Evolutionary conservation across 2,888 invertebrate species (phyloP).

Genomic region (Esperia sulphurella): DNA sequence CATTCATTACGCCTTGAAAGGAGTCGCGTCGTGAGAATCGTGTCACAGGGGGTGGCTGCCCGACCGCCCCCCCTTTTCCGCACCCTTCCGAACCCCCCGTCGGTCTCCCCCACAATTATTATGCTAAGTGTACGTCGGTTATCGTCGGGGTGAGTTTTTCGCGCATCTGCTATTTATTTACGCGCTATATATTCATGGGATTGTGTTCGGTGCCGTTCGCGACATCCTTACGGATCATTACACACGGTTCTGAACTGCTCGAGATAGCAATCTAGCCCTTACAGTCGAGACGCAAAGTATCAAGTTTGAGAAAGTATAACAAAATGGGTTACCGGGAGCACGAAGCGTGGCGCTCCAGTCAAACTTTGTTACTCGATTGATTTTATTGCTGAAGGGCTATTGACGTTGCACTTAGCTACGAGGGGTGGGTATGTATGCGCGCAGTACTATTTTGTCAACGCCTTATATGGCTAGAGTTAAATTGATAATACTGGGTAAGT

Average conservation of each 20-base stretch:
- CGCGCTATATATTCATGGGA: conserved; percentile 76
- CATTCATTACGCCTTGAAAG: conserved; percentile 73
- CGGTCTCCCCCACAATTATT: conserved; percentile 64
- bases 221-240: conserved; percentile 71
- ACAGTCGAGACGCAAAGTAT: conserved; percentile 21
- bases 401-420: conserved; percentile 27
- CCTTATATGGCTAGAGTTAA: neutral
- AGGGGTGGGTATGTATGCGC: neutral
- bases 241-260: conserved; percentile 32
- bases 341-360: conserved; percentile 56
- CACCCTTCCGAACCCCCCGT: conserved; percentile 13
- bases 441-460: neutral
- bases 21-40: conserved; percentile 75
- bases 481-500: too few relatives aligned
- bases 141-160: conserved; percentile 72
- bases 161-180: conserved; percentile 80
- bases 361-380: conserved; percentile 55
- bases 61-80: conserved; percentile 21
- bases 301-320: conserved; percentile 5
- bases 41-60: conserved; percentile 56
- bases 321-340: conserved; percentile 58
- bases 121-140: conserved; percentile 74
- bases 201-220: conserved; percentile 57
- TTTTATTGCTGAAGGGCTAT: conserved; percentile 49
- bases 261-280: conserved; percentile 34